phyloP scores from a whole-genome alignment of 2,113 vertebrate genomes.

The Sigmodon hispidus region DNA sequence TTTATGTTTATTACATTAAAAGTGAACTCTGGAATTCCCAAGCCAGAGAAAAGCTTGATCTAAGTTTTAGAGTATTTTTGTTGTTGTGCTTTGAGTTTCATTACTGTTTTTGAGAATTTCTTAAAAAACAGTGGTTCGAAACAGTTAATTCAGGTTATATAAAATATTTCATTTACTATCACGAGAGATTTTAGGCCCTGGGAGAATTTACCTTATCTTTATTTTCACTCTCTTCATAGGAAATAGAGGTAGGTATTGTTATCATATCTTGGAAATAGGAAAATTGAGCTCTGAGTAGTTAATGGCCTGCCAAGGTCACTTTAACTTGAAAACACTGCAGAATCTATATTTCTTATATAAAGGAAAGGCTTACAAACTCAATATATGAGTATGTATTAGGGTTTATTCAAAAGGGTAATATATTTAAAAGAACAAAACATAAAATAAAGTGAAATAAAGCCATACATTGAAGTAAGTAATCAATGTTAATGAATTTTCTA shows the following conservation, averaged over 20 bases:
- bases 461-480: neutral
- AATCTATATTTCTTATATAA: slow-evolving; percentile 56
- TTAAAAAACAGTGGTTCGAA: neutral
- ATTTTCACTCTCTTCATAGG: slow-evolving; percentile 65
- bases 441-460: slow-evolving; percentile 8
- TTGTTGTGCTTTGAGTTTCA: slow-evolving; percentile 26
- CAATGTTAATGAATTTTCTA: slow-evolving; percentile 37
- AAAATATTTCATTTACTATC: slow-evolving; percentile 60
- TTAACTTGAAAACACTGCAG: slow-evolving; percentile 56
- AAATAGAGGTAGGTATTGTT: slow-evolving; percentile 70
- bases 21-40: neutral
- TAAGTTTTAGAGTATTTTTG: neutral
- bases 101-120: neutral
- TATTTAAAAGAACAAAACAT: neutral
- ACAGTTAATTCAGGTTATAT: slow-evolving; percentile 56
- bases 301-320: slow-evolving; percentile 71
- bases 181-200: slow-evolving; percentile 53
- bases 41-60: neutral
- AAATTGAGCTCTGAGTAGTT: slow-evolving; percentile 53
- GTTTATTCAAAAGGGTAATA: slow-evolving; percentile 39
- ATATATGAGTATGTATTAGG: neutral
- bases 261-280: slow-evolving; percentile 67
- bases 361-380: slow-evolving; percentile 43
- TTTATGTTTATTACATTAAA: neutral
- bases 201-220: slow-evolving; percentile 63